Conservation (phyloP, 2,888 invertebrate species). For the Lithodes maja region DNA sequence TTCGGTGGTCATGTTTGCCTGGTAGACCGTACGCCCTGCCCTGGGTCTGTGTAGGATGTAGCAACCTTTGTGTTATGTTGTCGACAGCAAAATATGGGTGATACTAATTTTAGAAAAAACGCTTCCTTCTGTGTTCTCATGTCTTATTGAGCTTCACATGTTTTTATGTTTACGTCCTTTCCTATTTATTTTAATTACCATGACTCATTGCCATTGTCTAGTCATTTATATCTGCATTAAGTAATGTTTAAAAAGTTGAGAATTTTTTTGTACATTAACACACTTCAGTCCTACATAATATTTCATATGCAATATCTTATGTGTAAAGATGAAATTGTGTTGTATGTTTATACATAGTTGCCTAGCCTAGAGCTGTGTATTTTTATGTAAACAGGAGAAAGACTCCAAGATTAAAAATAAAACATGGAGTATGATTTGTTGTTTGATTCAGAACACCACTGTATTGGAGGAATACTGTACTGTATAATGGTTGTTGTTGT, state of each 20-base stretch:
- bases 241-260: conserved; percentile 39
- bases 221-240: conserved; percentile 56
- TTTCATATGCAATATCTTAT: conserved; percentile 67
- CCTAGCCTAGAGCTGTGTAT: conserved; percentile 67
- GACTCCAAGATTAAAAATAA: conserved; percentile 42
- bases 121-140: not conserved
- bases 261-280: conserved; percentile 34
- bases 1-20: no score
- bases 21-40: no score
- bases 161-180: not conserved
- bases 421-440: conserved; percentile 34
- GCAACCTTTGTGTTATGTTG: conserved; percentile 9
- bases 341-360: conserved; percentile 67
- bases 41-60: conserved; percentile 14
- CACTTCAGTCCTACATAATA: conserved; percentile 47
- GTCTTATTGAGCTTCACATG: conserved; percentile 1
- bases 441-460: not conserved
- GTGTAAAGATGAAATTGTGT: conserved; percentile 65
- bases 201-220: conserved; percentile 49
- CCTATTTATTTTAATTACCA: conserved; percentile 45
- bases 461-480: not conserved
- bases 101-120: conserved; percentile 57
- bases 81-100: conserved; percentile 52
- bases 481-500: no score
- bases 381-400: conserved; percentile 62